phyloP scores from a whole-genome alignment of 1,140 invertebrate genomes.

The Diorhabda sublineata region DNA sequence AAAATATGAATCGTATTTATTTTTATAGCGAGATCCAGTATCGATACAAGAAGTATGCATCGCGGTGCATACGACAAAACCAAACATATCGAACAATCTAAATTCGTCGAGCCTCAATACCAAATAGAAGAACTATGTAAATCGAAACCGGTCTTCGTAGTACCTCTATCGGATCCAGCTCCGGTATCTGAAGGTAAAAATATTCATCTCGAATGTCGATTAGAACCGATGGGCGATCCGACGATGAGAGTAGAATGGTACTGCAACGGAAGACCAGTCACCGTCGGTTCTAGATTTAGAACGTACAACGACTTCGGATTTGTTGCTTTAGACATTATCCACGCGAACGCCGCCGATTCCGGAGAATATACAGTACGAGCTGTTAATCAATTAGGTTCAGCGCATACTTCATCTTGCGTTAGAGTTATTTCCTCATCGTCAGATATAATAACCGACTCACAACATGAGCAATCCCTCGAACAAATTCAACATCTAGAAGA shows the following conservation, averaged over 20 bases:
- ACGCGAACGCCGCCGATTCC: slow-evolving; percentile 81
- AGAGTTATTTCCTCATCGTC: slow-evolving; percentile 70
- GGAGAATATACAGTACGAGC: slow-evolving; percentile 90
- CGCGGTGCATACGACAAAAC: slow-evolving; percentile 81
- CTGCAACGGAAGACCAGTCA: slow-evolving; percentile 83
- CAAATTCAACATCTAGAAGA: slow-evolving; percentile 94
- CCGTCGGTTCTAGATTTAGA: slow-evolving; percentile 84
- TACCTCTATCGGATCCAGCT: slow-evolving; percentile 74
- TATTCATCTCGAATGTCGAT: slow-evolving; percentile 82
- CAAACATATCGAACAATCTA: slow-evolving; percentile 77
- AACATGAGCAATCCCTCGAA: slow-evolving; percentile 91
- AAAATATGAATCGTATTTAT: slow-evolving; percentile 18
- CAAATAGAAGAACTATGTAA: slow-evolving; percentile 90
- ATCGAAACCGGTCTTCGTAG: slow-evolving; percentile 86
- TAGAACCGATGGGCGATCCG: slow-evolving; percentile 93
- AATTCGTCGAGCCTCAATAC: slow-evolving; percentile 82
- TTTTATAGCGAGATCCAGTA: slow-evolving; percentile 70
- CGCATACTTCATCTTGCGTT: slow-evolving; percentile 86
- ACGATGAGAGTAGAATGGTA: slow-evolving; percentile 95
- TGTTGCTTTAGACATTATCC: slow-evolving; percentile 85
- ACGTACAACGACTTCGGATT: slow-evolving; percentile 96
- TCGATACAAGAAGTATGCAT: slow-evolving; percentile 86
- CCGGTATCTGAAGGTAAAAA: slow-evolving; percentile 87
- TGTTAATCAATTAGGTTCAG: slow-evolving; percentile 88
- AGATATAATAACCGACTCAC: slow-evolving; percentile 88